These are phyloP conservation scores for Perizoma affinitatum DNA, from an alignment of 2,888 invertebrate genomes.

Conservation along the genomic window DNA sequence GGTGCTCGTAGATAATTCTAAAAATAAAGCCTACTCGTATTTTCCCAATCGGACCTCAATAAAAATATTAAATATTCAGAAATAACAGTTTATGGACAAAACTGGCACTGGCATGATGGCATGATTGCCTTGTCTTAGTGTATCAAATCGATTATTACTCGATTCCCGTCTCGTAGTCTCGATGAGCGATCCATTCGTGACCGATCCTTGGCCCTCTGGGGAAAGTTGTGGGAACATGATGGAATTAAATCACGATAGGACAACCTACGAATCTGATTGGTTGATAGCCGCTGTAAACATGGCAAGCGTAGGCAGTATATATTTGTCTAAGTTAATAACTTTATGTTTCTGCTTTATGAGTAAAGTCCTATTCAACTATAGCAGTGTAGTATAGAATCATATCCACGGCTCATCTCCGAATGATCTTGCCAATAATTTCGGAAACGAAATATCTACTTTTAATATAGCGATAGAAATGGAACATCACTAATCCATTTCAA, in stretches of 20 bases:
- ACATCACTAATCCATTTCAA: no score
- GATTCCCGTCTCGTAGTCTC: slow-evolving; percentile 54
- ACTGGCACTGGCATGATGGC: slow-evolving; percentile 10
- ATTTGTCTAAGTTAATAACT: slow-evolving; percentile 5
- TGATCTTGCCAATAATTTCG: no score
- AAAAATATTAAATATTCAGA: slow-evolving; percentile 2
- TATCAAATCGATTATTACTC: slow-evolving; percentile 65
- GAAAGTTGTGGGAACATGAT: slow-evolving; percentile 61
- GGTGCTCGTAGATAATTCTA: no score
- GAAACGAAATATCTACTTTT: no score
- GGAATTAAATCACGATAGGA: slow-evolving; percentile 44
- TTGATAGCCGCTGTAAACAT: slow-evolving; percentile 9
- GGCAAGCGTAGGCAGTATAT: slow-evolving; percentile 10
- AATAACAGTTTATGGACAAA: slow-evolving; percentile 2
- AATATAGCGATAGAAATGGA: no score
- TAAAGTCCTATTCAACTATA: background rate
- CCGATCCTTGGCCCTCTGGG: slow-evolving; percentile 49
- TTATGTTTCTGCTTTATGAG: background rate
- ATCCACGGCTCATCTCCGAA: no score
- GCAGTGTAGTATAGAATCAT: background rate
- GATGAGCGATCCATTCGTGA: slow-evolving; percentile 53
- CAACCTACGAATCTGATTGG: slow-evolving; percentile 22
- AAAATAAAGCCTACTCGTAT: no score
- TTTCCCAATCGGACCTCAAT: no score
- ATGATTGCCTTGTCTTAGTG: slow-evolving; percentile 39